Percentiles rank a stretch among this genome's conserved stretches.
phyloP scores from a whole-genome alignment of 2,888 invertebrate genomes.

The Drosophila nr. perissopoda region DNA sequence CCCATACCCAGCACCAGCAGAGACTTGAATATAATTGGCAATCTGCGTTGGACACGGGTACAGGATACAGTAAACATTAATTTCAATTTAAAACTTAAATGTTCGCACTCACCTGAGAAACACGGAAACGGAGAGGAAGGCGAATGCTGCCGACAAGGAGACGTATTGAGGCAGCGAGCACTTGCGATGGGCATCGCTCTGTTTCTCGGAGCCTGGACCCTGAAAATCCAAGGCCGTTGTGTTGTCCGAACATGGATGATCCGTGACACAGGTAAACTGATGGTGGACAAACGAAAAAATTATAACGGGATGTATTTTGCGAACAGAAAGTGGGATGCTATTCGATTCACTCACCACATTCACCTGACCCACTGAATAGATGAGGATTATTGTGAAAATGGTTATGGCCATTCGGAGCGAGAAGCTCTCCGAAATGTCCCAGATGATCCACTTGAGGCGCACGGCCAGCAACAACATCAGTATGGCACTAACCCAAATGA shows the following conservation, averaged over 20 bases:
- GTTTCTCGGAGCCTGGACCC: conserved; percentile 29
- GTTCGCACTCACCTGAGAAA: conserved; percentile 87
- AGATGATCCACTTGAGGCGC: conserved; percentile 92
- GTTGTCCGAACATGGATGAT: conserved; percentile 84
- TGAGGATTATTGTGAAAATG: conserved; percentile 93
- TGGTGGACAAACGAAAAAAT: not conserved
- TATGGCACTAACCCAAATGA: conserved; percentile 95
- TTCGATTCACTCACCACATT: conserved; percentile 92
- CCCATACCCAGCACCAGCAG: conserved; percentile 91
- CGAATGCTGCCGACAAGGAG: conserved; percentile 92
- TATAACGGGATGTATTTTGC: not conserved
- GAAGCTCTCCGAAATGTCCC: conserved; percentile 94
- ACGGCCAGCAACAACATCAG: conserved; percentile 94
- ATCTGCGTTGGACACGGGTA: conserved; percentile 79
- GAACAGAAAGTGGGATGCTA: not conserved
- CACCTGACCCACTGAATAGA: conserved; percentile 95
- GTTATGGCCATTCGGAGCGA: conserved; percentile 93
- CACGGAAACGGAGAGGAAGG: conserved; percentile 93
- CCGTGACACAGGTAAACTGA: conserved; percentile 88
- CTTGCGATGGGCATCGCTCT: conserved; percentile 88
- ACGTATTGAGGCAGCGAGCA: conserved; percentile 95
- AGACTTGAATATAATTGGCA: conserved; percentile 93
- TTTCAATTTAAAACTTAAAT: not conserved
- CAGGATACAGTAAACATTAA: not conserved
- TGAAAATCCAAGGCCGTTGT: conserved; percentile 15